Evolutionary conservation across 2,797 vertebrate genomes (phyloP), one percentile per base, ranked within the genome.

Genomic region (Harpagifer antarcticus): DNA sequence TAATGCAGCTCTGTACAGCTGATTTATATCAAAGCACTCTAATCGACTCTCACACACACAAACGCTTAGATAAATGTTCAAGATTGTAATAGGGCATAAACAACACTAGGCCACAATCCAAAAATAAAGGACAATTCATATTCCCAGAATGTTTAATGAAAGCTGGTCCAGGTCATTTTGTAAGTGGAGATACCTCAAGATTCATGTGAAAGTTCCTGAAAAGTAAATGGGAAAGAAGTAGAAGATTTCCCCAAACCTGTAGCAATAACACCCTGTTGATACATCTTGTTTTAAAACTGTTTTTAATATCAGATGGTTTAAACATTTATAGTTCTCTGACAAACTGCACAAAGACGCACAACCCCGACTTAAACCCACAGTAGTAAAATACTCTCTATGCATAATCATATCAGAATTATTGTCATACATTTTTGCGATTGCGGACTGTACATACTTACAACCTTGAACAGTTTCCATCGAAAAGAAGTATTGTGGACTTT

Each of bases 11-110:
- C 61, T 60, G 47, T 60, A 57, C 42, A 65, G 16, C 44, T 72
- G 1, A 69, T 40, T 43, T 68, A 3, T 57, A 60, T 68, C n/a
- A 57, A 74, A 47, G 60, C 61, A 72, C 14, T 7, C 33, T 37
- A 6, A 37, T 37, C 8, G 33, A 37, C 33, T 37, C 33, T 77
- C 11, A 31, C 42, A 10, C 54, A 76, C 48, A 74, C 23, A 76
- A 43, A 72, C 7, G 0, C 31, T 50, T 43, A 71, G 19, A 73
- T 52, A 71, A 56, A 85, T 81, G 83, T 68, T 78, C 16, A 12
- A 72, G 53, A 81, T 57, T 55, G 43, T 71, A 83, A 86, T 88
- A 90, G 91, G 89, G 90, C 92, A 93, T 88, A 86, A 78, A 90
- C 68, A 84, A 82, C 72, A 88, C 62, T 6, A 74, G 33, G 70